Evolutionary conservation across 1,140 invertebrate species (phyloP).

Genomic region (Drosophila lacteicornis): DNA sequence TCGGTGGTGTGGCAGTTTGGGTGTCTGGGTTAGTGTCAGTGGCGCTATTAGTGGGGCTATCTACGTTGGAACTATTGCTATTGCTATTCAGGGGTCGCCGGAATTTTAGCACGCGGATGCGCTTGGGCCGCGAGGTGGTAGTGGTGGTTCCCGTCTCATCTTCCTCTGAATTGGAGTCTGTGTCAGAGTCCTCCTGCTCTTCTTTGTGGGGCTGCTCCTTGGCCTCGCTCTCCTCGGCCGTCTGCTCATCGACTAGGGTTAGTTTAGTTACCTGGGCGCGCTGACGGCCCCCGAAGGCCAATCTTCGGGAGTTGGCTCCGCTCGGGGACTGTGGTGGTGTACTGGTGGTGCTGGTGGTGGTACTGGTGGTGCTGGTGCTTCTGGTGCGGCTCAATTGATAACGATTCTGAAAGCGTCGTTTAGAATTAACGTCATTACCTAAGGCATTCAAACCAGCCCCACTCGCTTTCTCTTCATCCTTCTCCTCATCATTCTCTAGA

Average conservation of each 20-base stretch:
- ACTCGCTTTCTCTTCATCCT: conserved; percentile 18
- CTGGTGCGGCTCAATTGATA: conserved; percentile 80
- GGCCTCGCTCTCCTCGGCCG: conserved; percentile 31
- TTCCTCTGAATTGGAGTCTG: background rate
- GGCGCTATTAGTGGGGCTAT: conserved; percentile 58
- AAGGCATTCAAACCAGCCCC: conserved; percentile 55
- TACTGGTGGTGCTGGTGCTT: conserved; percentile 43
- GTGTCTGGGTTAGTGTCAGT: conserved; percentile 49
- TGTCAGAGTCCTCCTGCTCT: conserved; percentile 15
- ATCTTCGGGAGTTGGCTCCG: conserved; percentile 33
- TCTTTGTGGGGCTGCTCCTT: conserved; percentile 36
- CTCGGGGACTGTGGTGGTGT: conserved; percentile 17
- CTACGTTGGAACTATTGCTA: conserved; percentile 44
- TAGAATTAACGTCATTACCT: conserved; percentile 82
- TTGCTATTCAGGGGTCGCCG: conserved; percentile 61
- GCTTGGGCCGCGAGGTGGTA: conserved; percentile 53
- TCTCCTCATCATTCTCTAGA: conserved; percentile 50
- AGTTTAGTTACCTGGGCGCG: conserved; percentile 75
- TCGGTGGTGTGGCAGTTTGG: conserved; percentile 15
- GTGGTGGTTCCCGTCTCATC: conserved; percentile 24
- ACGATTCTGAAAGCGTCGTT: conserved; percentile 85
- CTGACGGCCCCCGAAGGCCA: conserved; percentile 45
- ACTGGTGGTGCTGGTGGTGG: conserved; percentile 20
- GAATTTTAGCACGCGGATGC: conserved; percentile 75
- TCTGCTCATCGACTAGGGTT: conserved; percentile 52